A percentile compares a stretch with the other conserved stretches of the same genome.
These are phyloP conservation scores for Acropternis orthonyx DNA, from an alignment of 2,797 vertebrate species.

Conservation along the genomic window DNA sequence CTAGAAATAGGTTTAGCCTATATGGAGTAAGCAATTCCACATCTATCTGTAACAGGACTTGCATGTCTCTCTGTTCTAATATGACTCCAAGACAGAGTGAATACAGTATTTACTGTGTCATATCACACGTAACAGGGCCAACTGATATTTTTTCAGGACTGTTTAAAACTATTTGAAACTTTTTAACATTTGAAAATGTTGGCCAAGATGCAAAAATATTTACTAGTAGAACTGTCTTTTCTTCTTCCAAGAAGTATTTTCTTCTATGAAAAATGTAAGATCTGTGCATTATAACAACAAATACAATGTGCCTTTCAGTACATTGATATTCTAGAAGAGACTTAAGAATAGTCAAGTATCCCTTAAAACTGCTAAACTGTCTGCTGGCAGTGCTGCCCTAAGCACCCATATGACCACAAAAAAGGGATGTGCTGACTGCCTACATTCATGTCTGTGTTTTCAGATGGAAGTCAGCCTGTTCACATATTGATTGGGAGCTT, in stretches of 20 bases:
- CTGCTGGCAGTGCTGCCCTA: slow-evolving; percentile 18
- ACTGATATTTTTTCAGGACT: not conserved
- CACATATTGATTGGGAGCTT: not conserved
- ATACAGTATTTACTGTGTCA: not conserved
- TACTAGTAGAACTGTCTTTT: not conserved
- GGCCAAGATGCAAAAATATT: not conserved
- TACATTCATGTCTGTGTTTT: slow-evolving; percentile 27
- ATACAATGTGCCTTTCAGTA: not conserved
- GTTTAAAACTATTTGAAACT: not conserved
- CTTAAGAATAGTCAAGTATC: not conserved
- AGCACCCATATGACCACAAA: slow-evolving; percentile 2
- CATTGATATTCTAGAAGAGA: not conserved
- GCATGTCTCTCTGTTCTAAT: not conserved
- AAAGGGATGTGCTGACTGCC: slow-evolving; percentile 32
- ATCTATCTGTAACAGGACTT: not conserved
- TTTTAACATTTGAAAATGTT: not conserved
- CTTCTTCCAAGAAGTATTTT: not conserved
- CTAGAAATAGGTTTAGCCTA: not conserved
- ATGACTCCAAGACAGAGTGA: not conserved
- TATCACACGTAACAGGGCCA: not conserved
- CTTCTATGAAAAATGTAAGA: not conserved
- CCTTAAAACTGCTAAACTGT: not conserved
- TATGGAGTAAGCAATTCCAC: not conserved
- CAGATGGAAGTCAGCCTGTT: not conserved
- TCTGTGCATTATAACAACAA: not conserved